Percentiles rank a stretch among this genome's conserved stretches.
Conservation (phyloP, 2,797 vertebrate species). For the Diglossa cyanea region DNA sequence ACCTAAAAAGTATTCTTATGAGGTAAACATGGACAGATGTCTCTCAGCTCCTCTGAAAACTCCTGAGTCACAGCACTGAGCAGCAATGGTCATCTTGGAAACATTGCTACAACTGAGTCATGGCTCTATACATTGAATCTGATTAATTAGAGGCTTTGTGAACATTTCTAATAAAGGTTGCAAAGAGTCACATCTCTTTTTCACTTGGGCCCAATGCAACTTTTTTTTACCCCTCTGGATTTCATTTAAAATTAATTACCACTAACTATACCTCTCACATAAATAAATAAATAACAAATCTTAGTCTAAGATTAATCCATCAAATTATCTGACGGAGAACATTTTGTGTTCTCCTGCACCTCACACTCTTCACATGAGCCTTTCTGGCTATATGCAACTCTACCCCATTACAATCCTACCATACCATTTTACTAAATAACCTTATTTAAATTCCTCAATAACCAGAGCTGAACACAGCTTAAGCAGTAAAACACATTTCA, state of each 20-base stretch:
- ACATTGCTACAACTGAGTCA: background rate
- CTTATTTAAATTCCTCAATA: background rate
- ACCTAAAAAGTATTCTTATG: background rate
- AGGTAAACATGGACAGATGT: background rate
- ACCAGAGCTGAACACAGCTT: background rate
- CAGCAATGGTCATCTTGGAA: background rate
- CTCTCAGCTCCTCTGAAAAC: background rate
- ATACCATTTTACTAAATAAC: background rate
- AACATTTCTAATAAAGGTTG: background rate
- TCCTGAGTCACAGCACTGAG: background rate
- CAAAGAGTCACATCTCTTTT: background rate
- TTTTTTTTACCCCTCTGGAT: background rate
- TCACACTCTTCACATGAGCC: background rate
- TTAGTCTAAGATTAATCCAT: background rate
- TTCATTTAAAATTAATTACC: background rate
- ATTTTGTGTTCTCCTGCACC: background rate
- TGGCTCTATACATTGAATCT: background rate
- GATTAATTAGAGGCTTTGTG: background rate
- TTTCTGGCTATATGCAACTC: background rate
- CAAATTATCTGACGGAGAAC: background rate
- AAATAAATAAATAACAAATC: background rate
- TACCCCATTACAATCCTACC: fast-evolving
- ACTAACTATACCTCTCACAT: background rate
- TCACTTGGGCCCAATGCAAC: background rate
- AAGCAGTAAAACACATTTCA: background rate